These are phyloP conservation scores for Drosophila hydei DNA, from an alignment of 1,140 invertebrate species.

Conservation along the genomic window DNA sequence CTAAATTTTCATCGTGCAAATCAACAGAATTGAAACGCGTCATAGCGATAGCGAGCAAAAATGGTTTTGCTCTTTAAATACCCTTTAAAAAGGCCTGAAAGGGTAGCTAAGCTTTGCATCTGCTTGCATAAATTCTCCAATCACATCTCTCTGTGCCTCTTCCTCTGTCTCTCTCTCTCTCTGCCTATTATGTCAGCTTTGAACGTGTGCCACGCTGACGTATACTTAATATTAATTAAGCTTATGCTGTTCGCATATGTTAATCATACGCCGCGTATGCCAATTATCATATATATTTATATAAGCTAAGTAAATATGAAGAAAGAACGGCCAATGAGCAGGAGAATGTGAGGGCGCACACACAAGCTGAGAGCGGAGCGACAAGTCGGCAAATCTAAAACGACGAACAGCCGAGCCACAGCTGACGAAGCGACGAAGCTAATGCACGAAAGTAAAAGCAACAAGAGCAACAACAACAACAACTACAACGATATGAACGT, in stretches of 20 bases:
- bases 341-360: constrained; percentile 4
- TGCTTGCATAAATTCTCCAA: neutral
- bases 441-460: constrained; percentile 75
- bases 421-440: constrained; percentile 18
- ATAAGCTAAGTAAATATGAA: constrained; percentile 11
- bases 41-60: constrained; percentile 14
- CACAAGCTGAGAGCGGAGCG: constrained; percentile 13
- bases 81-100: neutral
- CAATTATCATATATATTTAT: constrained; percentile 48
- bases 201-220: neutral
- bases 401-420: constrained; percentile 23
- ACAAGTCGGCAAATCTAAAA: constrained; percentile 45
- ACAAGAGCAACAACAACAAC: constrained; percentile 12
- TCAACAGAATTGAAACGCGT: constrained; percentile 30
- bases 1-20: constrained; percentile 67
- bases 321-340: neutral
- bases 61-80: neutral
- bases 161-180: too few relatives aligned
- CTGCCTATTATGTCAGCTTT: neutral
- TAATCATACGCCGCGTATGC: constrained; percentile 44
- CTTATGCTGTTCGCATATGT: constrained; percentile 8
- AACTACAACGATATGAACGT: constrained; percentile 29
- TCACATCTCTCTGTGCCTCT: too few relatives aligned
- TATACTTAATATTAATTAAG: constrained; percentile 44
- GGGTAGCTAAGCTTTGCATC: neutral